Evolutionary conservation across 2,113 vertebrate genomes (phyloP).

Genomic region (Neopipo cinnamomea): DNA sequence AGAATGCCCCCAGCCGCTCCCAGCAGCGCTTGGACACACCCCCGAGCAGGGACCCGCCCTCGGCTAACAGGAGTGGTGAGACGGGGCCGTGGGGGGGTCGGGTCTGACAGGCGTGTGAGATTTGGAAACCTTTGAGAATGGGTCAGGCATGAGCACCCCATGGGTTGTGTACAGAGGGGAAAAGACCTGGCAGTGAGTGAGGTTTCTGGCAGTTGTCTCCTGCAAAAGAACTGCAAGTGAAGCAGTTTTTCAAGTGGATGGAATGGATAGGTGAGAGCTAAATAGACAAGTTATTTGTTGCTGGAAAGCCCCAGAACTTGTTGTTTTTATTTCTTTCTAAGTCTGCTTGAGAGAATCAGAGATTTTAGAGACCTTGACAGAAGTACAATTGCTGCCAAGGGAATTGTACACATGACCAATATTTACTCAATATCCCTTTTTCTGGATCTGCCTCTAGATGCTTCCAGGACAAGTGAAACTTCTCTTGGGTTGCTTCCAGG

Average conservation of each 20-base stretch:
- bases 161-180: not conserved
- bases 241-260: not conserved
- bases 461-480: not conserved
- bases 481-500: not conserved
- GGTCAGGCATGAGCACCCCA: not conserved
- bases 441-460: not conserved
- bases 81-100: not conserved
- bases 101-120: accelerated
- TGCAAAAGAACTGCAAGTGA: not conserved
- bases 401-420: not conserved
- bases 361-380: not conserved
- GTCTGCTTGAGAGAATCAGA: not conserved
- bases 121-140: too few relatives aligned
- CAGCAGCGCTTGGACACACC: not conserved
- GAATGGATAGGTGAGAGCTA: not conserved
- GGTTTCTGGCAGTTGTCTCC: not conserved
- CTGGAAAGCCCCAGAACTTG: not conserved
- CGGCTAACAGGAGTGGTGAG: not conserved
- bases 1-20: too few relatives aligned
- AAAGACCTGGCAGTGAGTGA: not conserved
- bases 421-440: not conserved
- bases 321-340: not conserved
- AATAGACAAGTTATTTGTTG: not conserved
- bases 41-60: not conserved
- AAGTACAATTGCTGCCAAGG: not conserved